Conservation (phyloP, 2,888 invertebrate genomes). For the Drosophila algonquin region DNA sequence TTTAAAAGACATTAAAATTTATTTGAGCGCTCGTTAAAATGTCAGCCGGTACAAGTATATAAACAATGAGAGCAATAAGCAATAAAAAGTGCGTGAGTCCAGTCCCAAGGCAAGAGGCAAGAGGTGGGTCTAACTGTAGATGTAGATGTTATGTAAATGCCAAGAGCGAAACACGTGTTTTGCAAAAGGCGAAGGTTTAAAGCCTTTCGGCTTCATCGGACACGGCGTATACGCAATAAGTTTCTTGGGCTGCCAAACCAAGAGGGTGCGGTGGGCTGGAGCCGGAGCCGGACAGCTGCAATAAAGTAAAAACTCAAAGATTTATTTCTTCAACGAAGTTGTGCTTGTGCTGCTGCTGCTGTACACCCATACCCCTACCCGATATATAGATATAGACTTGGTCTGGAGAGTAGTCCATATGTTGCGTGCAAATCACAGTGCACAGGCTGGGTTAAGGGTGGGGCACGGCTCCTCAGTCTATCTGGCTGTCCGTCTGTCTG, state of each 20-base stretch:
- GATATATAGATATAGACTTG: slow-evolving; percentile 15
- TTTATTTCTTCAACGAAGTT: slow-evolving; percentile 71
- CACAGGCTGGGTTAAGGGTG: slow-evolving; percentile 32
- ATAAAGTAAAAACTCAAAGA: slow-evolving; percentile 77
- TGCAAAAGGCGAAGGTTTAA: slow-evolving; percentile 40
- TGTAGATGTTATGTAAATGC: slow-evolving; percentile 65
- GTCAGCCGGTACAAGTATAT: slow-evolving; percentile 45
- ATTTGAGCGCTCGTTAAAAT: slow-evolving; percentile 74
- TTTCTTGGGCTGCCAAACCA: slow-evolving; percentile 16
- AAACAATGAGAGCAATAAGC: slow-evolving; percentile 53
- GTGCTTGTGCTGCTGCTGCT: slow-evolving; percentile 42
- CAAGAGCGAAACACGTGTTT: slow-evolving; percentile 65
- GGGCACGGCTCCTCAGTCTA: slow-evolving; percentile 10
- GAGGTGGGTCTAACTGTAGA: slow-evolving; percentile 37
- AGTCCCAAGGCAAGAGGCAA: slow-evolving; percentile 5
- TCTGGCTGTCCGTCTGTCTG: slow-evolving; percentile 14
- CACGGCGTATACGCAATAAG: slow-evolving; percentile 65
- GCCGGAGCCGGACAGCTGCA: slow-evolving; percentile 51
- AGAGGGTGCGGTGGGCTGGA: background rate
- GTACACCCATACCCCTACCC: slow-evolving; percentile 19
- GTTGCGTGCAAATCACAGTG: slow-evolving; percentile 78
- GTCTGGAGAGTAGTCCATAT: slow-evolving; percentile 59
- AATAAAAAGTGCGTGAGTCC: slow-evolving; percentile 69
- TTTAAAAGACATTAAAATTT: slow-evolving; percentile 77
- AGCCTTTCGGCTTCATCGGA: slow-evolving; percentile 34